A percentile compares a stretch with the other conserved stretches of the same genome.
Evolutionary conservation across 2,113 vertebrate species (phyloP).

Genomic region (Hippopotamus amphibius): DNA sequence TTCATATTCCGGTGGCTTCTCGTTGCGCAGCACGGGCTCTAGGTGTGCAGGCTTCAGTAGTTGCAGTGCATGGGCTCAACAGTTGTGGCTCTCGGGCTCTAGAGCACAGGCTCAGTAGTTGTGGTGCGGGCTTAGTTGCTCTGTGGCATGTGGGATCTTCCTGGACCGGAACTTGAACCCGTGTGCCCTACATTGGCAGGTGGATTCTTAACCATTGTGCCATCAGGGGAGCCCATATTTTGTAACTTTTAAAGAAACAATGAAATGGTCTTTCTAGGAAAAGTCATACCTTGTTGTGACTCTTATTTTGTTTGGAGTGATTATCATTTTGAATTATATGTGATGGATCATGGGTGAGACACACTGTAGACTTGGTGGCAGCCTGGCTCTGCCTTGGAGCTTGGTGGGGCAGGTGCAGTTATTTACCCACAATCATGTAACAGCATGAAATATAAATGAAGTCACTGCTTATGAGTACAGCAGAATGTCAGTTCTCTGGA

Average conservation of each 20-base stretch:
- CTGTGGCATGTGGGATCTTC: no score
- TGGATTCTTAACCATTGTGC: no score
- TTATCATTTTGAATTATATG: background rate
- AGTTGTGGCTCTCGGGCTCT: no score
- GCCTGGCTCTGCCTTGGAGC: background rate
- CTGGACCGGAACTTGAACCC: no score
- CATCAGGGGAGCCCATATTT: background rate
- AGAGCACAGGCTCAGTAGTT: no score
- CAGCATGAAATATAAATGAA: background rate
- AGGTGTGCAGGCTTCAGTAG: no score
- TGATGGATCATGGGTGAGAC: background rate
- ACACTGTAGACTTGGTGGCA: background rate
- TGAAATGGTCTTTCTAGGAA: background rate
- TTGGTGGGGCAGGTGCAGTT: background rate
- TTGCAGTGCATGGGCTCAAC: no score
- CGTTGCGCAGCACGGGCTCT: no score
- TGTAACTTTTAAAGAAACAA: background rate
- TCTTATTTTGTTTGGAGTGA: background rate
- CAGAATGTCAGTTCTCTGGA: background rate
- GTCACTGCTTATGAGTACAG: background rate
- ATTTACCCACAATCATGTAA: background rate
- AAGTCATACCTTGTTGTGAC: background rate
- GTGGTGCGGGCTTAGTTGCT: no score
- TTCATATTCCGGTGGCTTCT: no score
- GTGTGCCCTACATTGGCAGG: no score